Percentiles rank a stretch among this genome's conserved stretches.
Evolutionary conservation across 2,797 vertebrate species (phyloP).

Genomic region (Sebastes aleutianus): DNA sequence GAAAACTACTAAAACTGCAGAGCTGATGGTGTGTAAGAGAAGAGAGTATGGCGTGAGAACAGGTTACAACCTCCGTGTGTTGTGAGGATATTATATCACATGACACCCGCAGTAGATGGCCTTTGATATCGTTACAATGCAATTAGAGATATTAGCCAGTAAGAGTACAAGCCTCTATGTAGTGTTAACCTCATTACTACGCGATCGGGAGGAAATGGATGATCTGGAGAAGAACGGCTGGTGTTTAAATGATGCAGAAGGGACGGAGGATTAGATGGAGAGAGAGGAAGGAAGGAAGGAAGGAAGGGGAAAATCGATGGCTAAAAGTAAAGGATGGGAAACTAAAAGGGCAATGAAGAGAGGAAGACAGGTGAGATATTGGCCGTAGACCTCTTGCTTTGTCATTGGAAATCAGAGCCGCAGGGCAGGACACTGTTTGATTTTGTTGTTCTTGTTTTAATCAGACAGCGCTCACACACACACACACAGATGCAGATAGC

Average conservation of each 20-base stretch:
- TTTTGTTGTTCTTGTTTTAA: slow-evolving; percentile 65
- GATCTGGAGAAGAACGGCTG: slow-evolving; percentile 38
- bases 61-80: slow-evolving; percentile 24
- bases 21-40: not conserved
- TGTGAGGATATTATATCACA: slow-evolving; percentile 43
- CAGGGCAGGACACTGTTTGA: slow-evolving; percentile 55
- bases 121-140: slow-evolving; percentile 61
- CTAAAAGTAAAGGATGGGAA: slow-evolving; percentile 51
- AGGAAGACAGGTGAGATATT: slow-evolving; percentile 59
- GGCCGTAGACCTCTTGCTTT: slow-evolving; percentile 58
- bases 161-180: slow-evolving; percentile 62
- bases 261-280: slow-evolving; percentile 22
- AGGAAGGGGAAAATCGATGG: slow-evolving; percentile 58
- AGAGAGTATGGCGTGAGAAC: slow-evolving; percentile 7
- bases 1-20: not conserved
- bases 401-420: slow-evolving; percentile 67
- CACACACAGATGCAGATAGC: slow-evolving; percentile 11
- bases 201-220: slow-evolving; percentile 63
- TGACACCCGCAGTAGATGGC: slow-evolving; percentile 43
- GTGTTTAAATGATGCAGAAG: slow-evolving; percentile 55
- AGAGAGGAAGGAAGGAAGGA: slow-evolving; percentile 18
- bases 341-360: slow-evolving; percentile 55
- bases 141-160: slow-evolving; percentile 64
- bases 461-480: slow-evolving; percentile 51
- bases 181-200: slow-evolving; percentile 66